Conservation (phyloP, 2,888 invertebrate species). For the Aproaerema taeniolella region DNA sequence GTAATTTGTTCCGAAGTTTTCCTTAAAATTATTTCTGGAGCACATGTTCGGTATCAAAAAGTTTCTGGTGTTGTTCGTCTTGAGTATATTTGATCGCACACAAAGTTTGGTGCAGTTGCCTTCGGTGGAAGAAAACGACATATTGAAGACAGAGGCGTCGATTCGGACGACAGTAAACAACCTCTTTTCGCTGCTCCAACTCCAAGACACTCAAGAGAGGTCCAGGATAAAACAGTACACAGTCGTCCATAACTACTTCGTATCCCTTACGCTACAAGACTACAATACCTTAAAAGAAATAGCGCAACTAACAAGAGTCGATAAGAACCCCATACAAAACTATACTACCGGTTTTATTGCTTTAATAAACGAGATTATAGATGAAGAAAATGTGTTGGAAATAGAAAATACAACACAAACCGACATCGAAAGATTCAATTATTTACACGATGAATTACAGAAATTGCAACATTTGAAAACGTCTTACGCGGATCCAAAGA, state of each 20-base stretch:
- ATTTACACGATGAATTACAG: background rate
- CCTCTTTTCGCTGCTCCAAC: background rate
- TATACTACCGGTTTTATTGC: conserved; percentile 14
- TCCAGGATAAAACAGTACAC: conserved; percentile 13
- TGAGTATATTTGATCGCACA: too few relatives aligned
- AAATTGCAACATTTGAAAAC: background rate
- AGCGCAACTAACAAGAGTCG: conserved; percentile 1
- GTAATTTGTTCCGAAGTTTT: too few relatives aligned
- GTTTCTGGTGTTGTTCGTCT: too few relatives aligned
- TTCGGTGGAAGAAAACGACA: conserved; percentile 19
- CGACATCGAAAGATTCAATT: conserved; percentile 1
- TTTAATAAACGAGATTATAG: conserved; percentile 5
- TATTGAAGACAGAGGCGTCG: conserved; percentile 21
- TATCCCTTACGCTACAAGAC: conserved; percentile 3
- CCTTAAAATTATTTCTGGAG: too few relatives aligned
- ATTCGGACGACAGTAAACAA: conserved; percentile 15
- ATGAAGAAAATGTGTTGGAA: too few relatives aligned
- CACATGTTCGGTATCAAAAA: too few relatives aligned
- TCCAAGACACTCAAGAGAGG: background rate
- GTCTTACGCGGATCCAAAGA: background rate
- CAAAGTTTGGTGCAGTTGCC: conserved; percentile 10
- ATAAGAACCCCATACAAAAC: conserved; percentile 24
- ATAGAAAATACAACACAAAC: too few relatives aligned
- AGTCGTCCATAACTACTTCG: conserved; percentile 5
- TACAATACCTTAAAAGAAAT: conserved; percentile 4